A percentile compares a stretch with the other conserved stretches of the same genome.
These are phyloP conservation scores for Callyntrura guangdongensis DNA, from an alignment of 2,888 invertebrate species.

Conservation along the genomic window DNA sequence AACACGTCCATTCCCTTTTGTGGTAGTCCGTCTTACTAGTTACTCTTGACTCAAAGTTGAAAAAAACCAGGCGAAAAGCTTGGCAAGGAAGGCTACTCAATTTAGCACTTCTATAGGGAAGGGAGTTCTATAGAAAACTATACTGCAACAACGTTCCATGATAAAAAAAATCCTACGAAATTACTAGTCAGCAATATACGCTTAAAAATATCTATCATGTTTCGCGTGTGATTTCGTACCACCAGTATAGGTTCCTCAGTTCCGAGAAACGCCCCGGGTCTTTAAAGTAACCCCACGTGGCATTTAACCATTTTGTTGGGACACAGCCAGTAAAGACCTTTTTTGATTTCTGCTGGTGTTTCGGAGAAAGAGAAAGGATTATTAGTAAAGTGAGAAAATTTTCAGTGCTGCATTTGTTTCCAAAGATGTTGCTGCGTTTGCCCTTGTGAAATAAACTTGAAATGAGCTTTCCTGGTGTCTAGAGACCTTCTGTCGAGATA, in stretches of 20 bases:
- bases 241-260: not conserved
- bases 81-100: too few relatives aligned
- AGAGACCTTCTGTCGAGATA: slow-evolving; percentile 56
- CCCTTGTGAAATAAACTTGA: slow-evolving; percentile 65
- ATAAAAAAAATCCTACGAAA: too few relatives aligned
- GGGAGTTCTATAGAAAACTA: too few relatives aligned
- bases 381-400: slow-evolving; percentile 36
- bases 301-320: slow-evolving; percentile 47
- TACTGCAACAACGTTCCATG: not conserved
- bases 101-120: too few relatives aligned
- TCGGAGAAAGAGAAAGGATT: not conserved
- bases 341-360: not conserved
- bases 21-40: too few relatives aligned
- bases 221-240: slow-evolving; percentile 14
- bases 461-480: slow-evolving; percentile 62
- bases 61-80: not conserved
- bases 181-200: not conserved
- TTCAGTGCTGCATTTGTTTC: slow-evolving; percentile 16
- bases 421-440: slow-evolving; percentile 12
- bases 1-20: slow-evolving; percentile 42
- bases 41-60: slow-evolving; percentile 9
- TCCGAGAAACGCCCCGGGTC: slow-evolving; percentile 38
- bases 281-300: slow-evolving; percentile 57
- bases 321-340: not conserved
- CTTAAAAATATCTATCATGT: not conserved